Percentiles rank a stretch among this genome's conserved stretches.
phyloP scores from a whole-genome alignment of 2,888 invertebrate species.

The Craniophora ligustri region DNA sequence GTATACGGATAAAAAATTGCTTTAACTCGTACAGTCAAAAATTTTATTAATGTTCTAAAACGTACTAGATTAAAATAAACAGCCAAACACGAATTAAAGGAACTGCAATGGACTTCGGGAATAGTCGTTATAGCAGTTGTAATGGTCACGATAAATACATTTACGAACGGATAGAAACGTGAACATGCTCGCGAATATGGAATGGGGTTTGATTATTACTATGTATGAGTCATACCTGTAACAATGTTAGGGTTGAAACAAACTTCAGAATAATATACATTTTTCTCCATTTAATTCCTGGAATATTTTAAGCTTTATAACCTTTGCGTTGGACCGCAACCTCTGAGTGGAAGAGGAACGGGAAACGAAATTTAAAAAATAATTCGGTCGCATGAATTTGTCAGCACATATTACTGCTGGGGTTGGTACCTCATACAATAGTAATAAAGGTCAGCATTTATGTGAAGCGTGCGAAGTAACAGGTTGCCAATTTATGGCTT shows the following conservation, averaged over 20 bases:
- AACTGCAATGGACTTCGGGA: constrained; percentile 11
- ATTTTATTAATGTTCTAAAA: too few relatives aligned
- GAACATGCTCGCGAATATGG: constrained; percentile 7
- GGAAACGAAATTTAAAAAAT: constrained; percentile 20
- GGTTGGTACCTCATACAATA: constrained; percentile 8
- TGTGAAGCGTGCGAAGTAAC: constrained; percentile 5
- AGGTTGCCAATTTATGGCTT: constrained; percentile 7
- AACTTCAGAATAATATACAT: not conserved
- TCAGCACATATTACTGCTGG: constrained; percentile 12
- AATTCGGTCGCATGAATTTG: constrained; percentile 15
- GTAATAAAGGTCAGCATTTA: constrained; percentile 19
- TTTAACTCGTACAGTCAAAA: too few relatives aligned
- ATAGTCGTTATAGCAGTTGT: constrained; percentile 1
- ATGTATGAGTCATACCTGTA: constrained; percentile 5
- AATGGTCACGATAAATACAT: constrained; percentile 41
- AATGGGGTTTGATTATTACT: constrained; percentile 9
- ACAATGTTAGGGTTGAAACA: constrained; percentile 11
- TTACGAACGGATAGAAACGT: constrained; percentile 9
- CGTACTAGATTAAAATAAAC: too few relatives aligned
- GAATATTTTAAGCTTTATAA: constrained; percentile 8
- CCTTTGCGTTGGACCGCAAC: constrained; percentile 2
- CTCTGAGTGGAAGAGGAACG: not conserved
- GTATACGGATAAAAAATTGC: too few relatives aligned
- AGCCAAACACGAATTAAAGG: constrained; percentile 10
- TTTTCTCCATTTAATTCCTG: not conserved